Evolutionary conservation across 2,888 invertebrate genomes (phyloP).

Genomic region (Dexiosoma caninum): DNA sequence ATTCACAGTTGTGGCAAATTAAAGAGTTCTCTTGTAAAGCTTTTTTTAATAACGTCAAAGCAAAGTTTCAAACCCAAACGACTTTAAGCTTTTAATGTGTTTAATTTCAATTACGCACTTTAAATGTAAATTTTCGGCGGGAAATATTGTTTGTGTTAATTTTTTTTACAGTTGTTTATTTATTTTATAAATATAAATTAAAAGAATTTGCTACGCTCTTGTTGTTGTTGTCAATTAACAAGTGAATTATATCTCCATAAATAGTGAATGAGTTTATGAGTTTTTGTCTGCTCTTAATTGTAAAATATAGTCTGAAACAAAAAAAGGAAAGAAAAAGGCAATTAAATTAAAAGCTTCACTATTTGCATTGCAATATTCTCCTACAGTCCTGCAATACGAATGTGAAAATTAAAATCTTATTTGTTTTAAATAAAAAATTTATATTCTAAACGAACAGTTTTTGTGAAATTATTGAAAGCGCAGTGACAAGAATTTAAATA

Average conservation of each 20-base stretch:
- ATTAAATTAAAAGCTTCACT: not conserved
- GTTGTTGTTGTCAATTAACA: conserved; percentile 2
- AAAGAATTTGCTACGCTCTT: not conserved
- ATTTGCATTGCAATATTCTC: not conserved
- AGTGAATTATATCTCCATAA: not conserved
- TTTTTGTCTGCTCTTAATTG: not conserved
- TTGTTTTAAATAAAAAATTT: not conserved
- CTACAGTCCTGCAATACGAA: not conserved
- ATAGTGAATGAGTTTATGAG: not conserved
- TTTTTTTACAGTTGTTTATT: not conserved
- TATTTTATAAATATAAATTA: too few relatives aligned
- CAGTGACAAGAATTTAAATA: too few relatives aligned
- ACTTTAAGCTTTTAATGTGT: not conserved
- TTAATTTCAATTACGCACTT: not conserved
- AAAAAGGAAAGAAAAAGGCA: not conserved
- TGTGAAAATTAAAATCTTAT: too few relatives aligned
- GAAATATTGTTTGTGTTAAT: not conserved
- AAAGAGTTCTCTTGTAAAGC: not conserved
- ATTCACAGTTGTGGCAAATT: not conserved
- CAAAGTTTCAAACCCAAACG: not conserved
- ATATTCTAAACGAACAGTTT: too few relatives aligned
- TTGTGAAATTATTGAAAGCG: too few relatives aligned
- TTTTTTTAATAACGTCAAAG: not conserved
- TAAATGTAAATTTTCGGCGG: not conserved
- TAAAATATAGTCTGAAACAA: not conserved